A percentile compares a stretch with the other conserved stretches of the same genome.
These are phyloP conservation scores for Periophthalmodon schlosseri DNA, from an alignment of 2,113 vertebrate species.

Conservation along the genomic window DNA sequence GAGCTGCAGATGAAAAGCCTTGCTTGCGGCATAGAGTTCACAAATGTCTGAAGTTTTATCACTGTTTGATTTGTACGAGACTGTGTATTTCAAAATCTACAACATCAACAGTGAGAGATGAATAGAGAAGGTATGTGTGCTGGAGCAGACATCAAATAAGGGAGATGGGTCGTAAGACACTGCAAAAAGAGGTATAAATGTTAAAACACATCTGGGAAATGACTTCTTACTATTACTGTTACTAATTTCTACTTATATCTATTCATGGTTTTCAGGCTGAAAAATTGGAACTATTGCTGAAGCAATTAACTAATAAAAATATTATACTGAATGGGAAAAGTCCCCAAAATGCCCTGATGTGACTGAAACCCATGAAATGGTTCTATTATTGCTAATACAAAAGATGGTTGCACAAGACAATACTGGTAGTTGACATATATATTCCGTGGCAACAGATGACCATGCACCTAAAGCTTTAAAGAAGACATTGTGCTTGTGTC, in stretches of 20 bases:
- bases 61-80: conserved; percentile 28
- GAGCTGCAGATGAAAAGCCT: conserved; percentile 21
- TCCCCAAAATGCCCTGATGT: neutral
- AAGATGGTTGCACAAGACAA: too few relatives aligned
- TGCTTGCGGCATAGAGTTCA: conserved; percentile 1
- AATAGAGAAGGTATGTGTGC: conserved; percentile 22
- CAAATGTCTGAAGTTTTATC: conserved; percentile 25
- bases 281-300: neutral
- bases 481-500: too few relatives aligned
- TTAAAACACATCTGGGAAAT: too few relatives aligned
- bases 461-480: too few relatives aligned
- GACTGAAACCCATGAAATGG: neutral
- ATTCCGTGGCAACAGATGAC: too few relatives aligned
- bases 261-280: too few relatives aligned
- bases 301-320: neutral
- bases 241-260: too few relatives aligned
- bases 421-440: too few relatives aligned
- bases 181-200: too few relatives aligned
- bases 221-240: too few relatives aligned
- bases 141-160: neutral
- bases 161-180: too few relatives aligned
- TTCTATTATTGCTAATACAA: neutral
- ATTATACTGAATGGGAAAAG: neutral
- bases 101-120: conserved; percentile 14
- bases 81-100: neutral